Evolutionary conservation across 2,113 vertebrate species (phyloP).

Genomic region (Tetrax tetrax): DNA sequence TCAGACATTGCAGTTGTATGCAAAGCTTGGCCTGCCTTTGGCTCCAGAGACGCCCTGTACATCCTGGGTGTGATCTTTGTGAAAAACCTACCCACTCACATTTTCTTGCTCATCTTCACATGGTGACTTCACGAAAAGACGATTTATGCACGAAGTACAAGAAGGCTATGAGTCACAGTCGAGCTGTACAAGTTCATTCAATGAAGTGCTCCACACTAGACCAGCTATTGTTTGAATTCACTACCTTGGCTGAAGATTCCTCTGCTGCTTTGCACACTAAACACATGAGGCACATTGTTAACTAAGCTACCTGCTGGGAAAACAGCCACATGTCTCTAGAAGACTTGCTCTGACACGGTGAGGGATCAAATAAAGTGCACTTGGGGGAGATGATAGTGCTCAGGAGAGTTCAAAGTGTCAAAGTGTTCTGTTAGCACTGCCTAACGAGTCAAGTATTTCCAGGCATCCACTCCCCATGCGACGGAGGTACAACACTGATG

Average conservation of each 20-base stretch:
- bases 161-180: slow-evolving; percentile 3
- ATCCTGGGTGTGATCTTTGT: not conserved
- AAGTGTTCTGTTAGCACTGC: not conserved
- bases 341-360: not conserved
- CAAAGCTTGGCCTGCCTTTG: not conserved
- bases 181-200: not conserved
- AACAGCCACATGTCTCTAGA: accelerated
- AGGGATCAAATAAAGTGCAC: not conserved
- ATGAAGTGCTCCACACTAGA: not conserved
- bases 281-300: not conserved
- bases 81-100: not conserved
- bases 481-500: not conserved
- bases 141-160: not conserved
- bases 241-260: not conserved
- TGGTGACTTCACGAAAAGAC: not conserved
- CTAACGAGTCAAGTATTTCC: not conserved
- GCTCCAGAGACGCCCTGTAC: not conserved
- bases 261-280: not conserved
- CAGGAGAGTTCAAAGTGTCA: not conserved
- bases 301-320: not conserved
- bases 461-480: accelerated
- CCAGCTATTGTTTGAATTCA: not conserved
- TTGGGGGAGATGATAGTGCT: not conserved
- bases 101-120: not conserved
- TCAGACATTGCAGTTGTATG: not conserved